These are phyloP conservation scores for Aproaerema taeniolella DNA, from an alignment of 2,888 invertebrate genomes.

Conservation along the genomic window DNA sequence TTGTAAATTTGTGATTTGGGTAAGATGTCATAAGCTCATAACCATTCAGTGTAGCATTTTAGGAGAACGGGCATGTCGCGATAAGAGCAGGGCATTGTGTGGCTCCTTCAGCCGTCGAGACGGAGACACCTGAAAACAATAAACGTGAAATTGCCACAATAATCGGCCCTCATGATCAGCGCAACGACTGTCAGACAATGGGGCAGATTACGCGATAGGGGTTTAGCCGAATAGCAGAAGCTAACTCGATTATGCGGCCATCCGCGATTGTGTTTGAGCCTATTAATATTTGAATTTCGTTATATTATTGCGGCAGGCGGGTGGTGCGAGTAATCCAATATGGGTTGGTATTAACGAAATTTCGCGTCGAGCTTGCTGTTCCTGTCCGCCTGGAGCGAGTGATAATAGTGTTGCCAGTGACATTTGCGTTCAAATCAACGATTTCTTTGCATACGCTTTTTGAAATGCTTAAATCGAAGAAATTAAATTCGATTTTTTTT, in stretches of 20 bases:
- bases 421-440: constrained; percentile 18
- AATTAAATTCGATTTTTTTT: too few species aligned
- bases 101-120: constrained; percentile 43
- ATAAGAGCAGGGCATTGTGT: constrained; percentile 46
- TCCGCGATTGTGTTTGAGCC: constrained; percentile 74
- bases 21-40: constrained; percentile 25
- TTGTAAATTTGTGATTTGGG: constrained; percentile 17
- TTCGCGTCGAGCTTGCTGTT: constrained; percentile 43
- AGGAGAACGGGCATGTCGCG: constrained; percentile 37
- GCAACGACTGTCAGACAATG: constrained; percentile 68
- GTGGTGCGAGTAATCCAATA: constrained; percentile 62
- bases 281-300: constrained; percentile 77
- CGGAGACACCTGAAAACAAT: constrained; percentile 71
- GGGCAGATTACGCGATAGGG: constrained; percentile 72
- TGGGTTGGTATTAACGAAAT: constrained; percentile 61
- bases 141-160: constrained; percentile 72
- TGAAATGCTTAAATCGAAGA: too few species aligned
- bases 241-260: constrained; percentile 75
- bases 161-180: constrained; percentile 72
- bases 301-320: constrained; percentile 68
- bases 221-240: constrained; percentile 73
- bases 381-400: constrained; percentile 29
- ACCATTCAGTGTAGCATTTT: constrained; percentile 39
- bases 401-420: constrained; percentile 34
- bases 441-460: too few species aligned